Conservation (phyloP, 2,797 vertebrate genomes). For the Vireo griseus region DNA sequence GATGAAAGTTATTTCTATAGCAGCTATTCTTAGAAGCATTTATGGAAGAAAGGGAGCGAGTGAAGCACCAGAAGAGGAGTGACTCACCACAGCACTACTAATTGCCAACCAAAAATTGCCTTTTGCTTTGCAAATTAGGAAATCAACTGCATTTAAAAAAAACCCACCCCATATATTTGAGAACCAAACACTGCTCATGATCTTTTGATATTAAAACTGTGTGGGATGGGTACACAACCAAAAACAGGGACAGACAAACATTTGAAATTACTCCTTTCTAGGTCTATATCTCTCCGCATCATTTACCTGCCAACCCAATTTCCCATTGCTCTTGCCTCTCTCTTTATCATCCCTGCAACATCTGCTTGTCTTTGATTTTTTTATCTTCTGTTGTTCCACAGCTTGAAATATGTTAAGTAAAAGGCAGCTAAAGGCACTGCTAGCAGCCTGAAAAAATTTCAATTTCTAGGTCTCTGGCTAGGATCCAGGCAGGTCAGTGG, state of each 20-base stretch:
- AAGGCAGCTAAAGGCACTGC: neutral
- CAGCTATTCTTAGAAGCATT: conserved; percentile 59
- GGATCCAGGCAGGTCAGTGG: neutral
- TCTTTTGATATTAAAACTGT: neutral
- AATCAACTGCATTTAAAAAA: neutral
- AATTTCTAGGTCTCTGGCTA: conserved; percentile 5
- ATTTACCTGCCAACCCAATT: neutral
- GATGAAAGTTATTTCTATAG: conserved; percentile 25
- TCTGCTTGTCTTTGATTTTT: neutral
- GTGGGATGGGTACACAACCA: neutral
- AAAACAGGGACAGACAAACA: neutral
- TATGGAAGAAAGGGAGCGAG: conserved; percentile 24
- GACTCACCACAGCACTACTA: conserved; percentile 54
- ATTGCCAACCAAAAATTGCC: conserved; percentile 9
- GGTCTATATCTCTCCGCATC: neutral
- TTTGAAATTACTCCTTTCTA: neutral
- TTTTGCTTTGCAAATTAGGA: neutral
- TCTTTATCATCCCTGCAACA: neutral
- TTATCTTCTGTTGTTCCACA: neutral
- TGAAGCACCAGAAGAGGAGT: conserved; percentile 11
- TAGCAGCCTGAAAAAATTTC: neutral
- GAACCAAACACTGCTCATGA: neutral
- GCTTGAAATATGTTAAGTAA: neutral
- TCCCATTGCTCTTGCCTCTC: neutral
- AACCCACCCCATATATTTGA: neutral